Evolutionary conservation across 2,113 vertebrate genomes (phyloP).

Genomic region (Craseonycteris thonglongyai): DNA sequence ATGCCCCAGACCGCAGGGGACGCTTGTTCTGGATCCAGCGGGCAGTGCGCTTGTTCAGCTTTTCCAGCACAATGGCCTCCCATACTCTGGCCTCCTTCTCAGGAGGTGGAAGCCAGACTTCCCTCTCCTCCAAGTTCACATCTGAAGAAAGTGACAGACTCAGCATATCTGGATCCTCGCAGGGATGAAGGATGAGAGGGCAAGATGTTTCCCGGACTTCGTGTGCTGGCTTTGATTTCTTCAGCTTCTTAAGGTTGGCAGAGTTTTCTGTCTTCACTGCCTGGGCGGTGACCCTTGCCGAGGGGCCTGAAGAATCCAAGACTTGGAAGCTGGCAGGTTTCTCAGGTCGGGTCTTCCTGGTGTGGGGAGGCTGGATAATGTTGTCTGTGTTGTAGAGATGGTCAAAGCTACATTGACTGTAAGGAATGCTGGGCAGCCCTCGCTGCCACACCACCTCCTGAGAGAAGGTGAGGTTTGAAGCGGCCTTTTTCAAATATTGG

Average conservation of each 20-base stretch:
- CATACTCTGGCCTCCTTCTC: conserved; percentile 38
- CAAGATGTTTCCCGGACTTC: background rate
- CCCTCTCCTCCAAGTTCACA: conserved; percentile 19
- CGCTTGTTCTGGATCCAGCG: conserved; percentile 74
- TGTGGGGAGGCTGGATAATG: conserved; percentile 23
- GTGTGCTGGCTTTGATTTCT: background rate
- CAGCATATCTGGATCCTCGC: background rate
- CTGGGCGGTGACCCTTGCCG: background rate
- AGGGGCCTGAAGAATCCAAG: background rate
- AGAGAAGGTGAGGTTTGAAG: conserved; percentile 76
- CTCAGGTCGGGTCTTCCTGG: background rate
- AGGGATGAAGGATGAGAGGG: background rate
- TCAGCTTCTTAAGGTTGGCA: background rate
- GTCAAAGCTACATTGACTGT: conserved; percentile 64
- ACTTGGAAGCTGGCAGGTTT: background rate
- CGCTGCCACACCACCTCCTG: conserved; percentile 76
- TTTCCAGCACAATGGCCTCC: conserved; percentile 69
- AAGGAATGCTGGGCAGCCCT: conserved; percentile 70
- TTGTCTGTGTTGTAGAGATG: conserved; percentile 68
- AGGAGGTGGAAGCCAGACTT: background rate
- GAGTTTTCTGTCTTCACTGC: background rate
- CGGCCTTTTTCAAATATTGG: conserved; percentile 66
- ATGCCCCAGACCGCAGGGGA: background rate
- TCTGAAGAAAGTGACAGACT: background rate
- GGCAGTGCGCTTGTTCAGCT: conserved; percentile 71